phyloP scores from a whole-genome alignment of 2,113 vertebrate genomes.

The Carassius auratus region DNA sequence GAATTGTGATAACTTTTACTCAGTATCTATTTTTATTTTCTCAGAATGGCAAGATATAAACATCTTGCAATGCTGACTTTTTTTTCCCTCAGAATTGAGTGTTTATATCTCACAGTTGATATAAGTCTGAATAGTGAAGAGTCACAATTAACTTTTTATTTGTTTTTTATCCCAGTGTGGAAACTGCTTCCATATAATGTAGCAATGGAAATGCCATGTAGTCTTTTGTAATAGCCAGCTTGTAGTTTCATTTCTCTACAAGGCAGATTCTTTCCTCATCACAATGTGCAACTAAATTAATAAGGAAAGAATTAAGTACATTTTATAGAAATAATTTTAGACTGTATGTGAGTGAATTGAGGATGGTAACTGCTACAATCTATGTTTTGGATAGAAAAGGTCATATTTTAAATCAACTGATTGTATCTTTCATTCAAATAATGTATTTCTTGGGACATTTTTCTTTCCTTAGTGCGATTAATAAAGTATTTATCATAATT shows the following conservation, averaged over 20 bases:
- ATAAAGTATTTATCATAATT: neutral
- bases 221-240: neutral
- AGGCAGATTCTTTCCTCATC: neutral
- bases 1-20: neutral
- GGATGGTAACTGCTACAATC: neutral
- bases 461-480: neutral
- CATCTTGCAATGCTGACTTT: too few relatives aligned
- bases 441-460: neutral
- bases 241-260: neutral
- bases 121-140: neutral
- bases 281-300: neutral
- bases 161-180: neutral
- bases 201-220: neutral
- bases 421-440: neutral
- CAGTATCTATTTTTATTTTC: too few relatives aligned
- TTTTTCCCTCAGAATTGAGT: too few relatives aligned
- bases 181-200: neutral
- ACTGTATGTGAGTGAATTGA: neutral
- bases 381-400: conserved; percentile 3
- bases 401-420: neutral
- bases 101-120: too few relatives aligned
- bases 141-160: neutral
- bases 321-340: neutral
- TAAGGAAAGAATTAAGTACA: neutral
- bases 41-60: too few relatives aligned